These are phyloP conservation scores for Taphrorychus bicolor DNA, from an alignment of 2,888 invertebrate species.

Conservation along the genomic window DNA sequence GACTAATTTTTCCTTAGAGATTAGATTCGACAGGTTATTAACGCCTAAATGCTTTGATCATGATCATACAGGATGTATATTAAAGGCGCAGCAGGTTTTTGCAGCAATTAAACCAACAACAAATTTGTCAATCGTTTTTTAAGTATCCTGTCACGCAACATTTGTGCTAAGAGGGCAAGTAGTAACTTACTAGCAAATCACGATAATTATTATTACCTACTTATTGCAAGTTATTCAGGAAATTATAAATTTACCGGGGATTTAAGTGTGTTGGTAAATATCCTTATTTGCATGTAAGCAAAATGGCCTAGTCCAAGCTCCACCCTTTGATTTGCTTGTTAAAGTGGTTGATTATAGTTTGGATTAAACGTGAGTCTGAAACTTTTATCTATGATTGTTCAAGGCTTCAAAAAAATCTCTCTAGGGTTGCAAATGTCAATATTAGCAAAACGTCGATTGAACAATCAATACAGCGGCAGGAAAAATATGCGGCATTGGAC, in stretches of 20 bases:
- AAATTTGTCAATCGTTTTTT: background rate
- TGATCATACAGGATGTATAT: background rate
- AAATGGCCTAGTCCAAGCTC: too few relatives aligned
- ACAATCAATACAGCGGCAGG: background rate
- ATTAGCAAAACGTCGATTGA: constrained; percentile 1
- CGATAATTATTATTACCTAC: background rate
- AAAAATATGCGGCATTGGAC: constrained; percentile 34
- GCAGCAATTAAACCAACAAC: background rate
- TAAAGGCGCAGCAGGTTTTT: background rate
- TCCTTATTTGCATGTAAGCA: too few relatives aligned
- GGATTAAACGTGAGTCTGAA: too few relatives aligned
- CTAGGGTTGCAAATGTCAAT: constrained; percentile 2
- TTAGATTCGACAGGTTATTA: background rate
- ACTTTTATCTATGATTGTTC: too few relatives aligned
- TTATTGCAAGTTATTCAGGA: background rate
- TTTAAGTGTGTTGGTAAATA: too few relatives aligned
- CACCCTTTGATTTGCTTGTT: too few relatives aligned
- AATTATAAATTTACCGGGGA: background rate
- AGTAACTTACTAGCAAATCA: background rate
- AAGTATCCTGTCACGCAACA: background rate
- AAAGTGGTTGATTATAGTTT: too few relatives aligned
- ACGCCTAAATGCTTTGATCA: background rate
- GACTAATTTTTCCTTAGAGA: background rate
- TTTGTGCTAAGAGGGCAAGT: background rate
- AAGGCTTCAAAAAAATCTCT: too few relatives aligned